Conservation (phyloP, 2,113 vertebrate genomes). For the Romanogobio albipinnatus region DNA sequence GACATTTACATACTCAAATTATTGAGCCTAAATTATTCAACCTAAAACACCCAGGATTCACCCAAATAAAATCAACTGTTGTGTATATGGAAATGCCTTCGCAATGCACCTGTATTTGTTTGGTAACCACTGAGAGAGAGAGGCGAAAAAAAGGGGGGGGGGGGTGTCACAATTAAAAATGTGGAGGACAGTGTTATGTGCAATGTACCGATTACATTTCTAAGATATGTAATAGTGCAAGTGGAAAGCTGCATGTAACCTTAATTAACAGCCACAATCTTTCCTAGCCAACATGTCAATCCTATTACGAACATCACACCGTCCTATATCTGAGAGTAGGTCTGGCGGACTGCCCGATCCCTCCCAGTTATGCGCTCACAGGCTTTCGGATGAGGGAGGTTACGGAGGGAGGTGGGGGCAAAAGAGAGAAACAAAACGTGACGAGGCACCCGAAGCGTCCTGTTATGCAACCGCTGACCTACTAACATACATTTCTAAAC, state of each 20-base stretch:
- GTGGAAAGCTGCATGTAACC: not conserved
- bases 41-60: not conserved
- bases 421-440: slow-evolving; percentile 74
- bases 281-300: not conserved
- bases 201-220: not conserved
- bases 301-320: slow-evolving; percentile 55
- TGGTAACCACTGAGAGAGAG: not conserved
- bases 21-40: not conserved
- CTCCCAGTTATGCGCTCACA: slow-evolving; percentile 55
- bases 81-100: not conserved
- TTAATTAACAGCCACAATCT: not conserved
- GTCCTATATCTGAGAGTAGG: slow-evolving; percentile 53
- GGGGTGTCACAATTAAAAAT: not conserved
- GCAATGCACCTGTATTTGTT: not conserved
- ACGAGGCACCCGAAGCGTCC: slow-evolving; percentile 77
- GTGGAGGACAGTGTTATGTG: not conserved
- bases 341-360: slow-evolving; percentile 57
- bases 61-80: not conserved
- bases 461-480: slow-evolving; percentile 86
- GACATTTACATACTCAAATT: not conserved
- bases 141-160: not conserved
- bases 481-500: slow-evolving; percentile 83
- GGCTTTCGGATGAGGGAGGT: slow-evolving; percentile 56
- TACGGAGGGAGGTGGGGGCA: slow-evolving; percentile 59
- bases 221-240: not conserved